Evolutionary conservation across 23 tunicate species (phyloP).

Genomic region (Ascidia mentula): DNA sequence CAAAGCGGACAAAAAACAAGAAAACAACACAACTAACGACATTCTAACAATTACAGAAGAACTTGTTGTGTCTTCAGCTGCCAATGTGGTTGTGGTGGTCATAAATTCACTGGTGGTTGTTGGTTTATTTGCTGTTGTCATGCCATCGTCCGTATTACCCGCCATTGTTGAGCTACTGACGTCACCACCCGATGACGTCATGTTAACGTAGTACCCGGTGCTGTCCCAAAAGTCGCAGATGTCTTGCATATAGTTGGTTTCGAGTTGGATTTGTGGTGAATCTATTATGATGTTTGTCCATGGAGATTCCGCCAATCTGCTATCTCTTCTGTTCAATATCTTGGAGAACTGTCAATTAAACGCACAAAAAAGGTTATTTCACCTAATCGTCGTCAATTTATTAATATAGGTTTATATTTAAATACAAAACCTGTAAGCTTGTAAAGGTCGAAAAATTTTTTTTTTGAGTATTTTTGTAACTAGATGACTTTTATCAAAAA

Average conservation of each 20-base stretch:
- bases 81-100: background rate
- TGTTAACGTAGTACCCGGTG: conserved; percentile 36
- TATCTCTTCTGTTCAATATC: too few species aligned
- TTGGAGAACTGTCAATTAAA: too few species aligned
- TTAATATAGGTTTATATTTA: too few species aligned
- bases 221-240: conserved; percentile 70
- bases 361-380: too few species aligned
- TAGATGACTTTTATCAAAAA: too few species aligned
- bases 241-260: conserved; percentile 26
- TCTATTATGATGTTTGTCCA: conserved; percentile 25
- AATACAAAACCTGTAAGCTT: too few species aligned
- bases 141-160: background rate
- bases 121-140: too few species aligned
- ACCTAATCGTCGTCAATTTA: too few species aligned
- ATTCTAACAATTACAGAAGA: too few species aligned
- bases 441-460: too few species aligned
- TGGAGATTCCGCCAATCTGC: background rate
- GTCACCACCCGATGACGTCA: conserved; percentile 9
- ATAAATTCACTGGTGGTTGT: background rate
- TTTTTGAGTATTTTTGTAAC: too few species aligned
- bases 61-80: background rate
- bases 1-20: background rate
- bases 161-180: background rate
- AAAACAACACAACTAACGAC: background rate
- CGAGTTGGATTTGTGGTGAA: background rate